These are phyloP conservation scores for Aleadryas rufinucha DNA, from an alignment of 2,113 vertebrate genomes.

Conservation along the genomic window DNA sequence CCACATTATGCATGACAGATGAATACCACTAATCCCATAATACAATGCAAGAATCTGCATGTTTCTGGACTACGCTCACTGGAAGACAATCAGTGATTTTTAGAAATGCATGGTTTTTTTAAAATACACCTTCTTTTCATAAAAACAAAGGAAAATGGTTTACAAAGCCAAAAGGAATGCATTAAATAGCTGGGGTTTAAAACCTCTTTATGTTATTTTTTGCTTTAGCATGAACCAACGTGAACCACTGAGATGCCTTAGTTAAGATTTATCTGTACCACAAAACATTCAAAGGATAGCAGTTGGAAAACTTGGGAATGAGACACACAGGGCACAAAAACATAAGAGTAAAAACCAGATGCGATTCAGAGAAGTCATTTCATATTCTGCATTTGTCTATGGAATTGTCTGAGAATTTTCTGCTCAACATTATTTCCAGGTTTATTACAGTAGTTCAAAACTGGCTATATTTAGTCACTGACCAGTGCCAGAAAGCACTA, in stretches of 20 bases:
- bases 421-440: conserved; percentile 52
- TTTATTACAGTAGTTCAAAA: conserved; percentile 17
- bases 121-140: background rate
- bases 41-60: conserved; percentile 31
- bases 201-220: conserved; percentile 10
- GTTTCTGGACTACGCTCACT: background rate
- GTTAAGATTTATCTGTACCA: conserved; percentile 20
- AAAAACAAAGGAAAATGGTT: conserved; percentile 39
- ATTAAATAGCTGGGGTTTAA: conserved; percentile 33
- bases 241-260: conserved; percentile 15
- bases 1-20: background rate
- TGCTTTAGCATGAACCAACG: conserved; percentile 41
- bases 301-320: background rate
- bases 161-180: conserved; percentile 54
- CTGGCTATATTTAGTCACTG: conserved; percentile 47
- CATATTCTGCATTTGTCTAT: conserved; percentile 37
- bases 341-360: background rate
- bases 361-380: conserved; percentile 8
- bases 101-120: background rate
- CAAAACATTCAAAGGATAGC: background rate
- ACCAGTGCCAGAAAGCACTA: conserved; percentile 50
- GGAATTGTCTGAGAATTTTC: conserved; percentile 61
- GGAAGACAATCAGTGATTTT: conserved; percentile 7
- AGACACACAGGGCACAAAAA: background rate
- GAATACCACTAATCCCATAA: conserved; percentile 22